Base-by-base conservation (phyloP, 2,797 vertebrate genomes). In the Enteromius treurensis region DNA sequence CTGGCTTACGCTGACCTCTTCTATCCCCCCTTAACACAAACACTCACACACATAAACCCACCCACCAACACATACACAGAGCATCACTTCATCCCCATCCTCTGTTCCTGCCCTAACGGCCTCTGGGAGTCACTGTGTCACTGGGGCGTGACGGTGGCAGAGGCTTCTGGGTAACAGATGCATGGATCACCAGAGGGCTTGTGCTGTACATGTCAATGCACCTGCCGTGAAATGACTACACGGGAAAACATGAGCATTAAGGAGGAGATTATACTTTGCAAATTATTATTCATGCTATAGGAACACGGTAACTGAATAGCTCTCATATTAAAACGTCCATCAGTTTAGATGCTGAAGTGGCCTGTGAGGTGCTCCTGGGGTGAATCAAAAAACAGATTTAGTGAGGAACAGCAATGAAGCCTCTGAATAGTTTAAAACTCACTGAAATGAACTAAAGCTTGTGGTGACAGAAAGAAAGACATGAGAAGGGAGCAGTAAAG, bases 1-100 rank as follows among this genome's bases (percentile, higher is more conserved):
- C 93, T 93, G 95, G 94, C 93, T 96, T 96, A 95, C 89, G 73
- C 92, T 95, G 92, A 93, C 94, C 95, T 92, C 89, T 91, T 91
- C 94, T 92, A 92, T 91, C 90, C 90, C 69, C 83, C 80, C 69
- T 83, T 82, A 76, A 77, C 77, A 77, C 83, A 81, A 82, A 82
- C 75, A 79, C 65, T 40, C 74, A 78, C 85, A 87, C 89, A 89
- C 90, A 89, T 90, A 91, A 90, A 90, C 89, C 90, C 92, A 89
- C 90, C 86, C 87, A 88, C 42, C 23, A 51, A 32, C 62, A 62
- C 73, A 69, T 55, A 65, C 91, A 89, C 80, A 92, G 90, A 90
- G 75, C 77, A 89, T 88, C 90, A 86, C 91, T 89, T 90, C 86
- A 90, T 88, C 85, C 87, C 88, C 82, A 86, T 89, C 80, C 86